These are phyloP conservation scores for Bergia sp. DNA, from an alignment of 92 coral and sea anemone species.

Conservation along the genomic window DNA sequence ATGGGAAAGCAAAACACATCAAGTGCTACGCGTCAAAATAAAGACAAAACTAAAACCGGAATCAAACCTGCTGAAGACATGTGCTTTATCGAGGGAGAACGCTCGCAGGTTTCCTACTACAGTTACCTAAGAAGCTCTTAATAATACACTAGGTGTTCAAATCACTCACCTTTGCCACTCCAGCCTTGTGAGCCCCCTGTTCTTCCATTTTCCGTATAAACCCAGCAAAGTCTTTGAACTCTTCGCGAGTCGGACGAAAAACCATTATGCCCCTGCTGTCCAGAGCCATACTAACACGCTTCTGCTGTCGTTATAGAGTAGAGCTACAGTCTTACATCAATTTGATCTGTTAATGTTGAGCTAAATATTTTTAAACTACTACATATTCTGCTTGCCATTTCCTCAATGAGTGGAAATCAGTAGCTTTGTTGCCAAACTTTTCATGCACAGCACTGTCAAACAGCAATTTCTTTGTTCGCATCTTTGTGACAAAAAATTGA, in stretches of 20 bases:
- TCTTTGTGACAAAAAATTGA: slow-evolving; percentile 45
- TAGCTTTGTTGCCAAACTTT: slow-evolving; percentile 23
- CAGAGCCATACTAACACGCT: slow-evolving; percentile 61
- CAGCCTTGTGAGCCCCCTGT: slow-evolving; percentile 93
- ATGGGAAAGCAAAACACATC: background rate
- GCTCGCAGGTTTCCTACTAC: background rate
- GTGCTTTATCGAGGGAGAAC: slow-evolving; percentile 12
- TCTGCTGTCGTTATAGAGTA: background rate
- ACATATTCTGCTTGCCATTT: slow-evolving; percentile 31
- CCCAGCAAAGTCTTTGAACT: slow-evolving; percentile 87
- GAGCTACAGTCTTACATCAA: background rate
- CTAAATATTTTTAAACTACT: background rate
- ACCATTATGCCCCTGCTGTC: slow-evolving; percentile 88
- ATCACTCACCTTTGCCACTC: slow-evolving; percentile 86
- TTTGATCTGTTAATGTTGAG: background rate
- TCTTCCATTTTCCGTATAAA: slow-evolving; percentile 93
- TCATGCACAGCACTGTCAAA: slow-evolving; percentile 11
- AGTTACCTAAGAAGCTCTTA: background rate
- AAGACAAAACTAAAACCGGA: background rate
- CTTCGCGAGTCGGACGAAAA: slow-evolving; percentile 92
- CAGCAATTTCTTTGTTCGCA: slow-evolving; percentile 60
- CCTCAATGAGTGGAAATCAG: background rate
- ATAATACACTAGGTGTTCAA: background rate
- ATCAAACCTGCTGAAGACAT: background rate
- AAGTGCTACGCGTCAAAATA: background rate